These are phyloP conservation scores for Calyptommatus sinebrachiatus DNA, from an alignment of 2,113 vertebrate genomes.

Conservation along the genomic window DNA sequence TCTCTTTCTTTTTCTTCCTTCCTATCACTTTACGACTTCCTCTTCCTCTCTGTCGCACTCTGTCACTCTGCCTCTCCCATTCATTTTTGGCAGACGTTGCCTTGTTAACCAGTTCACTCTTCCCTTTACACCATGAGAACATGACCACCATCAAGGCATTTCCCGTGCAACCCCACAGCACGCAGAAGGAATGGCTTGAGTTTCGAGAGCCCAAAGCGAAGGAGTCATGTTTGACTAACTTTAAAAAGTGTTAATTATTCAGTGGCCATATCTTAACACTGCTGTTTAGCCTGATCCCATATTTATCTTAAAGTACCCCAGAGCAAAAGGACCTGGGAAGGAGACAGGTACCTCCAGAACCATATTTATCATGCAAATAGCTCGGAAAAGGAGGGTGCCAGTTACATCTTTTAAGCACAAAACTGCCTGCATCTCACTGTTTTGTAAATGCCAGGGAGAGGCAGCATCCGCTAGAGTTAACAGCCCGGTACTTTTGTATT, in stretches of 20 bases:
- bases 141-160: background rate
- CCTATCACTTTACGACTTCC: background rate
- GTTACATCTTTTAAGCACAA: constrained; percentile 78
- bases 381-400: constrained; percentile 73
- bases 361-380: constrained; percentile 72
- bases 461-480: constrained; percentile 95
- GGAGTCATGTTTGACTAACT: constrained; percentile 43
- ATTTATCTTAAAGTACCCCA: constrained; percentile 67
- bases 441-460: constrained; percentile 95
- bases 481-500: constrained; percentile 99
- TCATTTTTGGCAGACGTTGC: background rate
- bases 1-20: background rate
- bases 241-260: constrained; percentile 53
- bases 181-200: background rate
- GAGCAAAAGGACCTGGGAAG: constrained; percentile 62
- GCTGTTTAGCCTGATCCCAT: constrained; percentile 56
- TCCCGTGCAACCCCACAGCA: background rate
- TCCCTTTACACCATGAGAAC: accelerated
- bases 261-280: constrained; percentile 45
- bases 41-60: background rate
- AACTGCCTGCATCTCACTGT: constrained; percentile 84
- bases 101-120: background rate
- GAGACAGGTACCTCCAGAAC: constrained; percentile 61
- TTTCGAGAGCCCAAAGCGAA: background rate
- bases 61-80: background rate